Base-by-base conservation (phyloP, 2,797 vertebrate species). In the Microchirus variegatus region DNA sequence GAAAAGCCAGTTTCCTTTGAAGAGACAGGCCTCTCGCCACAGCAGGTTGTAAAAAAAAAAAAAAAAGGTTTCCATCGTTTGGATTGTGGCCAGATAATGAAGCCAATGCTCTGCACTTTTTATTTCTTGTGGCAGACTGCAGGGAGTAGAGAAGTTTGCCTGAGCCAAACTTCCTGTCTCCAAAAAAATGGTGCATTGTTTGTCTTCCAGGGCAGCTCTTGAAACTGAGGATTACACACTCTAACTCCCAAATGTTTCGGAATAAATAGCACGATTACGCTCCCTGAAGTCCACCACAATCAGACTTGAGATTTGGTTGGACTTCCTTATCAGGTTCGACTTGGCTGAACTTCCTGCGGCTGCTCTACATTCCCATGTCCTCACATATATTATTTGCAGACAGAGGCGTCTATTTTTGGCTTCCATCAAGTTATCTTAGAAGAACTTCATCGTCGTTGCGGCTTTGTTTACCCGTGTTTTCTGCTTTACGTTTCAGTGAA, bases 61-160 rank as follows among this genome's bases (percentile, higher is more conserved):
- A n/a, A n/a, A n/a, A n/a, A 86, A 74, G 18, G 46, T 83, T 85
- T 84, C 85, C 78, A 83, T 77, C 80, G 83, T 77, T 84, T 62
- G 78, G 75, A 78, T 59, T 75, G 31, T 53, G 53, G 67, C 66
- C 64, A 78, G 66, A 80, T 73, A 74, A 65, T 86, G 67, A 75
- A 77, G 64, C 62, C 22, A 38, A 62, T 67, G 67, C 53, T 78
- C 44, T 11, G 58, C 68, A 74, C 36, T 26, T 66, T 51, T 40
- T 50, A 18, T 67, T 87, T 86, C 74, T 78, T 78, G 61, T 60
- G 58, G 64, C 49, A 55, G 58, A 63, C 61, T 77, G 37, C 74
- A 77, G 78, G 83, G 75, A 83, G 80, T 82, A 81, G 59, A 82
- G 18, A 75, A 46, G 45, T 73, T 64, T 77, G 54, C 61, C 35